Percentiles rank a stretch among this genome's conserved stretches.
These are phyloP conservation scores for Helostoma temminkii DNA, from an alignment of 2,797 vertebrate species.

Conservation along the genomic window DNA sequence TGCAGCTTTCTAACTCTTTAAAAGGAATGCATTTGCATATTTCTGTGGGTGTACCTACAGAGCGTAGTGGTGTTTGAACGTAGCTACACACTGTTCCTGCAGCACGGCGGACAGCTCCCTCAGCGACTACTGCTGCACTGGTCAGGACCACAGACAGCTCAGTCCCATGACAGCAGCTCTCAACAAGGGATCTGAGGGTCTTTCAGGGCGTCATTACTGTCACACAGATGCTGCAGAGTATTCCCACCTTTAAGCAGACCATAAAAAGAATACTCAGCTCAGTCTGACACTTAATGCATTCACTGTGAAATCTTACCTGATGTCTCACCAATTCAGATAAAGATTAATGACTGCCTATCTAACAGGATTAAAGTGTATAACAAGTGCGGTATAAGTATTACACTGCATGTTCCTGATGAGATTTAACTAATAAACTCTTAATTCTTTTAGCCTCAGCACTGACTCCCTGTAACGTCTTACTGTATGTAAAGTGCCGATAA, in stretches of 20 bases:
- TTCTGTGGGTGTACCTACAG: background rate
- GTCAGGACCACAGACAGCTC: constrained; percentile 67
- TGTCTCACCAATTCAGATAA: constrained; percentile 5
- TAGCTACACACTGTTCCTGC: background rate
- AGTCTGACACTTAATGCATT: constrained; percentile 29
- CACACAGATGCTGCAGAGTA: constrained; percentile 27
- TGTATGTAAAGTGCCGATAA: background rate
- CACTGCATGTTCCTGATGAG: constrained; percentile 1
- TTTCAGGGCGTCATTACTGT: constrained; percentile 43
- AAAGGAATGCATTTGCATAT: background rate
- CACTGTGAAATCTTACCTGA: constrained; percentile 7
- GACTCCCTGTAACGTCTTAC: too few species aligned
- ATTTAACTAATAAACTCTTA: constrained; percentile 13
- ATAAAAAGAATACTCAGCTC: constrained; percentile 26
- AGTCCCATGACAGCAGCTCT: constrained; percentile 2
- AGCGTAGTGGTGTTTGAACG: background rate
- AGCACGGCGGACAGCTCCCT: constrained; percentile 61
- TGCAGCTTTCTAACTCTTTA: background rate
- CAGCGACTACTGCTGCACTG: background rate
- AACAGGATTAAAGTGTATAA: constrained; percentile 5
- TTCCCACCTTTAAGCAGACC: constrained; percentile 5
- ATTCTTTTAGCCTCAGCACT: background rate
- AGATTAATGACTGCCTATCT: constrained; percentile 20
- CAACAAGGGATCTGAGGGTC: constrained; percentile 14
- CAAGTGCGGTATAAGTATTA: background rate